Evolutionary conservation across 1,140 invertebrate genomes (phyloP).

Genomic region (Heliconius himera): DNA sequence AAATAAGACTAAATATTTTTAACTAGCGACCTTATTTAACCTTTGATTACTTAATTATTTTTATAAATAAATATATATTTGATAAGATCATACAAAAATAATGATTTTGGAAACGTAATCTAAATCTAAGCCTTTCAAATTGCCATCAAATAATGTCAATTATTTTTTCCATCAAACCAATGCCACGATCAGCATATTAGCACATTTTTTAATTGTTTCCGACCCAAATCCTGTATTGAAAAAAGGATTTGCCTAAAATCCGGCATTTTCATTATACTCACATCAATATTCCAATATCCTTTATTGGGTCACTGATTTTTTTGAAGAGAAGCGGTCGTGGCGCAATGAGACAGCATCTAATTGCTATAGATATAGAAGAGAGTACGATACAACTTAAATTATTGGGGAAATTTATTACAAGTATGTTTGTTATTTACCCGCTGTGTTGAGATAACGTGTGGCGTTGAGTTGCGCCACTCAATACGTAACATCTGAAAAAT

Average conservation of each 20-base stretch:
- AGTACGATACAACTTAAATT: no score
- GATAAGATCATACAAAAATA: background rate
- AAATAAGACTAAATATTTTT: no score
- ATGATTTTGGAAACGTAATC: background rate
- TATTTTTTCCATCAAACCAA: background rate
- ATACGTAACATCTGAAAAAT: no score
- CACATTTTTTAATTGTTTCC: constrained; percentile 10
- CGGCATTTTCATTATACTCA: background rate
- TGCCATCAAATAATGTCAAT: background rate
- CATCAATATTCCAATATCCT: background rate
- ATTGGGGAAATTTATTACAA: no score
- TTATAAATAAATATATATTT: background rate
- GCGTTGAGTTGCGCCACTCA: no score
- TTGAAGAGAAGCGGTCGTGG: background rate
- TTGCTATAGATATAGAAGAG: background rate
- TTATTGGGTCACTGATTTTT: background rate
- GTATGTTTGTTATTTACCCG: no score
- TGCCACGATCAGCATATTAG: background rate
- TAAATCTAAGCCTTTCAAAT: background rate
- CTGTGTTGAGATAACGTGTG: no score
- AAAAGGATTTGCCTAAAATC: constrained; percentile 13
- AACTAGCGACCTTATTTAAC: no score
- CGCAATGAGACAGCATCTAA: background rate
- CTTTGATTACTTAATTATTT: no score
- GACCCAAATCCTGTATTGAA: background rate